Percentiles rank a stretch among this genome's conserved stretches.
These are phyloP conservation scores for Lasioglossum leucozonium DNA, from an alignment of 2,888 invertebrate species.

Conservation along the genomic window DNA sequence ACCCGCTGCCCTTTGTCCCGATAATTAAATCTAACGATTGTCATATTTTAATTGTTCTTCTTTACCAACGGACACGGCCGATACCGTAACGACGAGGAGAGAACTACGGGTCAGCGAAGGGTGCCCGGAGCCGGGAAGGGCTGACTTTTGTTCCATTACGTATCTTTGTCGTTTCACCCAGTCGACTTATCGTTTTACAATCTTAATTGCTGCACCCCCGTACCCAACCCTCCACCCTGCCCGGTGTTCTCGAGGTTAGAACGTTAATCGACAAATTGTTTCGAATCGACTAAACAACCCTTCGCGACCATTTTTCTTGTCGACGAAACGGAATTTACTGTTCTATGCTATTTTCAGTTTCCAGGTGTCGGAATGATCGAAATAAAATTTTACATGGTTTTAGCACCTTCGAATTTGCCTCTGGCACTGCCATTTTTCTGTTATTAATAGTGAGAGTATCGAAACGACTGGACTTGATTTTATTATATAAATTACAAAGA, in stretches of 20 bases:
- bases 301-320: neutral
- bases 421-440: neutral
- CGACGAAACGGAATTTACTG: neutral
- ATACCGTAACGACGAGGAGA: constrained; percentile 65
- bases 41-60: constrained; percentile 84
- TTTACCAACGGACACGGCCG: constrained; percentile 69
- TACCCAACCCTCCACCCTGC: constrained; percentile 4
- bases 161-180: constrained; percentile 54
- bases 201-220: constrained; percentile 61
- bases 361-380: neutral
- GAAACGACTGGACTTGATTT: neutral
- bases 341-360: neutral
- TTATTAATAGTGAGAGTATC: neutral
- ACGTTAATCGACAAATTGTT: neutral
- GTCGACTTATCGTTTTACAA: constrained; percentile 52
- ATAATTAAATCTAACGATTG: constrained; percentile 84
- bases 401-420: neutral
- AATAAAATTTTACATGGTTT: neutral
- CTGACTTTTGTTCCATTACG: constrained; percentile 67
- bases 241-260: neutral
- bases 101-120: constrained; percentile 28
- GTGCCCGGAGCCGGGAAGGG: constrained; percentile 1
- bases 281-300: neutral
- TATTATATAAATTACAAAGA: neutral
- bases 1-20: constrained; percentile 77